These are phyloP conservation scores for Helicoverpa armigera DNA, from an alignment of 1,140 invertebrate genomes.

Conservation along the genomic window DNA sequence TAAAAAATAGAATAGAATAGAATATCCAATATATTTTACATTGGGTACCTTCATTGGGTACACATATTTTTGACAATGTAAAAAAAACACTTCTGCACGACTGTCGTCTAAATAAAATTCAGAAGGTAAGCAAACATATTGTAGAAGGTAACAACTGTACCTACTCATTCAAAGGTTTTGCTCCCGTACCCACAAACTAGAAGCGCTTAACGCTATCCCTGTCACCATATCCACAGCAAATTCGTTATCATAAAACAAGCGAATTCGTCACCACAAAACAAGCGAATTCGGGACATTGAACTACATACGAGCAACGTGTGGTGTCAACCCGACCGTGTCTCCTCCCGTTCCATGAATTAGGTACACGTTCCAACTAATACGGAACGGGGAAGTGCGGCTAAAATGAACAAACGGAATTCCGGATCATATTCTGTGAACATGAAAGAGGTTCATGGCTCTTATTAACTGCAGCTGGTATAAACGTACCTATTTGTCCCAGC, in stretches of 20 bases:
- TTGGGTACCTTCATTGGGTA: no score
- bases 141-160: no score
- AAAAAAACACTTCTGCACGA: no score
- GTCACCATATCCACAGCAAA: background rate
- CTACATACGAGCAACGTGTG: background rate
- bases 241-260: background rate
- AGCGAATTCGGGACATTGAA: conserved; percentile 28
- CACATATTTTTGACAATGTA: no score
- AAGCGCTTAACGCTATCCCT: background rate
- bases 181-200: background rate
- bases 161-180: no score
- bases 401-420: background rate
- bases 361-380: background rate
- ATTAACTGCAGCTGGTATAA: no score
- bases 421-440: background rate
- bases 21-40: no score
- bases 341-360: background rate
- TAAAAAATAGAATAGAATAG: no score
- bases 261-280: background rate
- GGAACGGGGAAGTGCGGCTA: conserved; percentile 19
- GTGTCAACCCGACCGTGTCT: conserved; percentile 8
- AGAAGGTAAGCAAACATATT: no score
- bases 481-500: no score
- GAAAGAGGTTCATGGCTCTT: no score
- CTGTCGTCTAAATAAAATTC: no score